Base-by-base conservation (phyloP, 2,797 vertebrate species). In the Periparus ater region DNA sequence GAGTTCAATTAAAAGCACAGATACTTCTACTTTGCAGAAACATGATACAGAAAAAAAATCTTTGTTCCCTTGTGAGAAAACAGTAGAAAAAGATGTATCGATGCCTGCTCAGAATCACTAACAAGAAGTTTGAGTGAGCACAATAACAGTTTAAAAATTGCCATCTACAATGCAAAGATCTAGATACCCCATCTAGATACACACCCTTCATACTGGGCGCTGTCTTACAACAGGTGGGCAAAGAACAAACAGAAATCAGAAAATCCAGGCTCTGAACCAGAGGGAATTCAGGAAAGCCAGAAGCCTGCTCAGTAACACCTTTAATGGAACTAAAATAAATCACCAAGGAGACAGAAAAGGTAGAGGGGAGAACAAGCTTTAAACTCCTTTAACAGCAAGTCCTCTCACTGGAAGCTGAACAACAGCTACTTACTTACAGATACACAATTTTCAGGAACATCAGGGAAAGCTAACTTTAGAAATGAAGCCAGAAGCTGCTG, bases 1-100 rank as follows among this genome's bases (percentile, higher is more conserved):
- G 93, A 96, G 96, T 55, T 97, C 93, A 96, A 96, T 97, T 97
- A 96, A 94, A 89, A 95, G 91, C 78, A 88, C 50, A 89, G 85
- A 94, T 66, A 94, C 71, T 91, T 87, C 68, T 66, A 42, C 67
- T 95, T 74, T 51, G 30, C 75, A 94, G 93, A 92, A 94, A 95
- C 32, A 77, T 91, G 86, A 96, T 11, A 93, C 18, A 88, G 57
- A 50, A 92, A 94, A 73, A 95, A 92, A 68, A 77, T 83, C 89
- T 92, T 82, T 45, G 45, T 16, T 97, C 87, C 78, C 92, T 68
- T 63, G 65, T 83, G 95, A 95, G 54, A 85, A 92, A 87, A 83
- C 50, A 85, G 26, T 32, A 87, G 7, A 6, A 62, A 75, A 88
- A 80, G 72, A 95, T 30, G 26, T 54, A 63, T 27, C 75, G 29